Evolutionary conservation across 2,888 invertebrate genomes (phyloP).

Genomic region (Phengaris arion): DNA sequence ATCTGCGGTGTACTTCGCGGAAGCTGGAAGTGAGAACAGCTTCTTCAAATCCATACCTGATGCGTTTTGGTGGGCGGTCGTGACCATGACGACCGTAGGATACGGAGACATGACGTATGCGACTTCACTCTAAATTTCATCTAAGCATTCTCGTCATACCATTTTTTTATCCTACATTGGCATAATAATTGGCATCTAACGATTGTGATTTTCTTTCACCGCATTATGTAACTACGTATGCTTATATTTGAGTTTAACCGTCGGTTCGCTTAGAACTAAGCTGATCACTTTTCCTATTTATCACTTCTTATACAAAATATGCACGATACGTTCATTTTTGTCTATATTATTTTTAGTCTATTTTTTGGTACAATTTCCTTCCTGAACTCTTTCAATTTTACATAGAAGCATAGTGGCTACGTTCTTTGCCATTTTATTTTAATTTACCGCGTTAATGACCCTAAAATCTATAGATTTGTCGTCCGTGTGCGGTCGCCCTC

Average conservation of each 20-base stretch:
- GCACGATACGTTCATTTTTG: constrained; percentile 54
- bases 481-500: constrained; percentile 73
- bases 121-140: constrained; percentile 70
- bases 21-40: constrained; percentile 99
- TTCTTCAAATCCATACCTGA: constrained; percentile 99
- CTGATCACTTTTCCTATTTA: constrained; percentile 54
- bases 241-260: constrained; percentile 64
- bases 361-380: constrained; percentile 53
- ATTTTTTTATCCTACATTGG: constrained; percentile 59
- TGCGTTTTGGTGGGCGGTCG: constrained; percentile 99
- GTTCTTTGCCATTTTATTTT: constrained; percentile 24
- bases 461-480: constrained; percentile 43
- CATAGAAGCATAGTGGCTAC: constrained; percentile 65
- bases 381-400: constrained; percentile 65
- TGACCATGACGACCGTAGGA: constrained; percentile 99
- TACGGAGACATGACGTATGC: constrained; percentile 99
- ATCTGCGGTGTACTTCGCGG: constrained; percentile 99
- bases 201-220: constrained; percentile 62
- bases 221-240: constrained; percentile 64
- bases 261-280: constrained; percentile 67
- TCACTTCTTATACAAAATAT: constrained; percentile 58
- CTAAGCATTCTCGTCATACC: constrained; percentile 68
- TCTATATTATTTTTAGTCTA: constrained; percentile 50
- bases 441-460: constrained; percentile 13
- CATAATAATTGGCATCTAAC: constrained; percentile 57